Evolutionary conservation across 2,888 invertebrate genomes (phyloP).

Genomic region (Zygaena filipendulae): DNA sequence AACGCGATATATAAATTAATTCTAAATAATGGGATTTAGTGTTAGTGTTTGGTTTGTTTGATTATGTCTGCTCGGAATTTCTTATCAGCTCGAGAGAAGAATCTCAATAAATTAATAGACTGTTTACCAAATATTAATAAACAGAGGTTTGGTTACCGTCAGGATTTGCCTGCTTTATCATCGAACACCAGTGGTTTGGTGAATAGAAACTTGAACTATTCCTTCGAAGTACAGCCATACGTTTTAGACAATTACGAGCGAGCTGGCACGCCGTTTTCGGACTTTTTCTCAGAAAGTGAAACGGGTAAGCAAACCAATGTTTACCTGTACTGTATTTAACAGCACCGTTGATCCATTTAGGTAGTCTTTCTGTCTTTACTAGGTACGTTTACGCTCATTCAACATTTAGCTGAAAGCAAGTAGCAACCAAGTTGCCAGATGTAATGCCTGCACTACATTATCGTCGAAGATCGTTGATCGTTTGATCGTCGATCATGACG

Average conservation of each 20-base stretch:
- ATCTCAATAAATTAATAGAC: conserved; percentile 43
- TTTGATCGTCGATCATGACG: no score
- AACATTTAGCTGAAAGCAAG: no score
- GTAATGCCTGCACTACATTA: no score
- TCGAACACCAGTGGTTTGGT: conserved; percentile 36
- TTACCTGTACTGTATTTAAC: no score
- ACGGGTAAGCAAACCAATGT: conserved; percentile 39
- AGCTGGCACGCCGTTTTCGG: conserved; percentile 50
- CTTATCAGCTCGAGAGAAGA: conserved; percentile 49
- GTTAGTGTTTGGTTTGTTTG: no score
- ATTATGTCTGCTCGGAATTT: conserved; percentile 61
- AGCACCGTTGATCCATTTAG: neutral
- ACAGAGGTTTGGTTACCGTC: conserved; percentile 41
- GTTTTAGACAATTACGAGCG: conserved; percentile 36
- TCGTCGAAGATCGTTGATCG: no score
- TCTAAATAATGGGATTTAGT: no score
- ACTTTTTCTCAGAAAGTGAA: conserved; percentile 58
- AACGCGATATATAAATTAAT: no score
- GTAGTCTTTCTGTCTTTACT: neutral
- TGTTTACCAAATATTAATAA: conserved; percentile 50
- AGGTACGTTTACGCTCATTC: no score
- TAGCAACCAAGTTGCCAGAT: no score
- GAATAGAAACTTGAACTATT: conserved; percentile 48
- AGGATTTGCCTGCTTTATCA: conserved; percentile 42
- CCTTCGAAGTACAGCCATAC: conserved; percentile 36